Conservation (phyloP, 64 coral and sea anemone species). For the Pocillopora verrucosa region DNA sequence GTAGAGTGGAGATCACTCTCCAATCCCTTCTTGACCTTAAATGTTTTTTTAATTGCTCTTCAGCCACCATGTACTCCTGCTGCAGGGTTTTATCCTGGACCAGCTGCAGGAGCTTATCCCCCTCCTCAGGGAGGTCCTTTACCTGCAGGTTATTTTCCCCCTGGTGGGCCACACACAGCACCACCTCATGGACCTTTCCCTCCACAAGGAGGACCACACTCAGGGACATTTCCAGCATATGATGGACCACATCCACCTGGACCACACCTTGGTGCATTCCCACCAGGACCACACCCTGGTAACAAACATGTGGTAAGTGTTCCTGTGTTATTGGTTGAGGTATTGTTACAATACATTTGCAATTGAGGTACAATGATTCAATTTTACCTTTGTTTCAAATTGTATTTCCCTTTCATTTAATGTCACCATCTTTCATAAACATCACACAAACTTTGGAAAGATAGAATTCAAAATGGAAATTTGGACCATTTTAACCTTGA, state of each 20-base stretch:
- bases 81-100: neutral
- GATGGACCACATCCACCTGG: neutral
- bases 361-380: neutral
- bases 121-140: neutral
- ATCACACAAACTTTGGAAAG: too few species aligned
- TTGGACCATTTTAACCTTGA: too few species aligned
- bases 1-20: neutral
- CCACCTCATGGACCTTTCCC: neutral
- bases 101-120: slow-evolving; percentile 12
- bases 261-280: slow-evolving; percentile 7
- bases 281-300: slow-evolving; percentile 19
- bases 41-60: neutral
- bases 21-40: neutral
- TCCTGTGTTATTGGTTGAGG: neutral
- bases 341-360: slow-evolving; percentile 9
- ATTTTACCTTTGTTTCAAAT: neutral
- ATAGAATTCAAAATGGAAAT: too few species aligned
- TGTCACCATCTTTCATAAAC: too few species aligned
- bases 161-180: slow-evolving; percentile 3
- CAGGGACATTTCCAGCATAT: slow-evolving; percentile 3
- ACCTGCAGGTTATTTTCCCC: neutral
- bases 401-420: too few species aligned
- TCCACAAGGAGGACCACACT: slow-evolving; percentile 25
- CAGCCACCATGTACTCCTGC: slow-evolving; percentile 4
- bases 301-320: slow-evolving; percentile 20